These are phyloP conservation scores for Clarias batrachus DNA, from an alignment of 2,113 vertebrate genomes.

Conservation along the genomic window DNA sequence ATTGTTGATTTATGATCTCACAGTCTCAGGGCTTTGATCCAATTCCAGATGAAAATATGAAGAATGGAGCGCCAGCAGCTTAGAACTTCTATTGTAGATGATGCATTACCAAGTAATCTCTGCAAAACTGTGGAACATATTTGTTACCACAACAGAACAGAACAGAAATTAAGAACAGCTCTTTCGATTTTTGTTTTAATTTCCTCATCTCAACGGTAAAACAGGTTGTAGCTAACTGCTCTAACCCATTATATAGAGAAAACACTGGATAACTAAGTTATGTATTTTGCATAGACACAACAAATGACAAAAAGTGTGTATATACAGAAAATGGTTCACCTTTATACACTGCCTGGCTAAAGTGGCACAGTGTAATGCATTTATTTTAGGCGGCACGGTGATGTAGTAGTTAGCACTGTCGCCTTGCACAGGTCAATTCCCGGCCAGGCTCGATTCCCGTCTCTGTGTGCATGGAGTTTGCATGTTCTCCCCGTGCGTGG, in stretches of 20 bases:
- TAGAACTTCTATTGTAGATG: background rate
- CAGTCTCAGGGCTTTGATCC: background rate
- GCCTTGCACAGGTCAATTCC: too few species aligned
- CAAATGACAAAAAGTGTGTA: background rate
- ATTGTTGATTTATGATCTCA: conserved; percentile 35
- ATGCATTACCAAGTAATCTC: background rate
- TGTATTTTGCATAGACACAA: background rate
- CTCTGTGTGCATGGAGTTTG: too few species aligned
- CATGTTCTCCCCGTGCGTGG: too few species aligned
- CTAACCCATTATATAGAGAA: background rate
- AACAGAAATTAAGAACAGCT: background rate
- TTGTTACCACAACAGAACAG: background rate
- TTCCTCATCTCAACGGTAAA: background rate
- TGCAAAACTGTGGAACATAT: background rate
- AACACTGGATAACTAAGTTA: background rate
- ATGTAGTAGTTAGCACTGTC: too few species aligned
- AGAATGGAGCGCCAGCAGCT: background rate
- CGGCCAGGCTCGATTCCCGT: too few species aligned
- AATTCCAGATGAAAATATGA: background rate
- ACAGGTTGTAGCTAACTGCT: background rate
- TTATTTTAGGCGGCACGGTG: too few species aligned
- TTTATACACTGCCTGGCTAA: background rate
- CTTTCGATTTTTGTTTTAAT: background rate
- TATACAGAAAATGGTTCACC: background rate
- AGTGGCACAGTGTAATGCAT: too few species aligned